phyloP scores from a whole-genome alignment of 2,888 invertebrate species.

The Tetragnatha montana region DNA sequence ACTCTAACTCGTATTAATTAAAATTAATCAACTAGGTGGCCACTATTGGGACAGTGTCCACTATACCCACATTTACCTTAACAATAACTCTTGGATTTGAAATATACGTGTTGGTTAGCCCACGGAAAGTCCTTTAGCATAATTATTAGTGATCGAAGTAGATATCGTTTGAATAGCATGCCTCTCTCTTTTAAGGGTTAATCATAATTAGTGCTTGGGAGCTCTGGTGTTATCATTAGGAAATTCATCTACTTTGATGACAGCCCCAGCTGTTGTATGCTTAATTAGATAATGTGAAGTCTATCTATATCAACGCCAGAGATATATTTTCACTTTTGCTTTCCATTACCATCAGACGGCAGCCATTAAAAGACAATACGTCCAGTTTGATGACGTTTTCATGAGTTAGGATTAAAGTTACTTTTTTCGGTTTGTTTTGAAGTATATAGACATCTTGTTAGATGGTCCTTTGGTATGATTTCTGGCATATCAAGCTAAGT shows the following conservation, averaged over 20 bases:
- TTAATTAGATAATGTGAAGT: constrained; percentile 47
- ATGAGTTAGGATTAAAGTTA: background rate
- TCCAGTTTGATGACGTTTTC: background rate
- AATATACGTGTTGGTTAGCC: too few relatives aligned
- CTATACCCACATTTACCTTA: too few relatives aligned
- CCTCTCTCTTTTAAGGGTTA: constrained; percentile 3
- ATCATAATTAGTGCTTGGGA: constrained; percentile 31
- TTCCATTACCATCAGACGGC: constrained; percentile 28
- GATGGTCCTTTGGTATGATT: too few relatives aligned
- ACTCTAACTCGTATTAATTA: too few relatives aligned
- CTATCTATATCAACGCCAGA: constrained; percentile 24
- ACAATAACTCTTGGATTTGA: too few relatives aligned
- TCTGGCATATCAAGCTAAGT: too few relatives aligned
- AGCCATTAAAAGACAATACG: constrained; percentile 20
- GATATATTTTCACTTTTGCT: constrained; percentile 20
- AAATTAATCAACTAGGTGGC: too few relatives aligned
- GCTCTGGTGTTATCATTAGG: constrained; percentile 62
- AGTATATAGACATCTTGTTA: too few relatives aligned
- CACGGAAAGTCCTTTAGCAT: too few relatives aligned
- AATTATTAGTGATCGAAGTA: too few relatives aligned
- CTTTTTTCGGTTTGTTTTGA: background rate
- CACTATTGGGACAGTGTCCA: too few relatives aligned
- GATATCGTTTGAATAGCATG: background rate
- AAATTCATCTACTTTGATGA: constrained; percentile 69
- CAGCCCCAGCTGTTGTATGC: constrained; percentile 48